Evolutionary conservation across 2,888 invertebrate genomes (phyloP), one percentile per base, ranked within the genome.

Genomic region (Halictus quadricinctus): DNA sequence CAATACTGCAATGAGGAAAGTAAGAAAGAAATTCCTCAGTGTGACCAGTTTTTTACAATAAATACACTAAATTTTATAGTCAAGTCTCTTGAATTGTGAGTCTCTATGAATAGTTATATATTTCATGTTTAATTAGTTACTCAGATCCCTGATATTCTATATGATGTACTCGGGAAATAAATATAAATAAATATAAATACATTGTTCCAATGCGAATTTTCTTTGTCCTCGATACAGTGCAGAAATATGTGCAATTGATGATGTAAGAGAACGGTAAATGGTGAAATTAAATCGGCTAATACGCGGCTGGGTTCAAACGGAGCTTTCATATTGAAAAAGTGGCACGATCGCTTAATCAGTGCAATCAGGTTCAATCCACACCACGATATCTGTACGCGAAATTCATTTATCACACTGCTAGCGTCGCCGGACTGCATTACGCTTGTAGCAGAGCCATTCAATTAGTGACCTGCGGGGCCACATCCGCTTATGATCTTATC

Each of bases 381-480:
- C 72, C 64, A n/a, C 15, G 66, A 54, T 73, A 80, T 64, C 64
- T 64, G 3, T 21, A 70, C 18, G 15, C 12, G 29, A 73, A 76
- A 73, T 74, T 81, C 74, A 79, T 81, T 64, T 50, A 36, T 58
- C 64, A 60, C 46, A 54, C 3, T 21, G 29, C 29, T 29, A 29
- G 2, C 72, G 36, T 43, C 70, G 79, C 74, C 79, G 76, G 43
- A 76, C 79, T 36, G 72, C 76, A 73, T 76, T 73, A 48, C 21
- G 18, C 29, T 60, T 60, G 58, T 21, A 54, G 13, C 43, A 54
- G 43, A 5, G 58, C 13, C 41, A 41, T 73, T 58, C 48, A 60
- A 73, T 74, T 74, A 48, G 43, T 74, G 73, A 69, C 64, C 76
- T 41, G n/a, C 12, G 48, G 1, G 12, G 21, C 72, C 29, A 18